Evolutionary conservation across 2,888 invertebrate genomes (phyloP).

Genomic region (Trichopoda pennipes): DNA sequence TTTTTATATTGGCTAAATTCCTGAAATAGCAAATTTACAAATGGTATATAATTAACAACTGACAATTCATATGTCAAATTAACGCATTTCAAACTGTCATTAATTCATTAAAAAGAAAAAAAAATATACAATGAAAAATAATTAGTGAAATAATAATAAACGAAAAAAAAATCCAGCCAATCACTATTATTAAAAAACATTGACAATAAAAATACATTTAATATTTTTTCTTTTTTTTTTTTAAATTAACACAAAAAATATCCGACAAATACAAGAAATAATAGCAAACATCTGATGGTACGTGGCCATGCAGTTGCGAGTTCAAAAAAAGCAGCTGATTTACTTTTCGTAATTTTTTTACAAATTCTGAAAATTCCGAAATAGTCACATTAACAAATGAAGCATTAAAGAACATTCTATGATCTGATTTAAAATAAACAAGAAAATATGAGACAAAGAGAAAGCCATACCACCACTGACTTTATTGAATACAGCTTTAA

Average conservation of each 20-base stretch:
- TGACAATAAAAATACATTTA: constrained; percentile 60
- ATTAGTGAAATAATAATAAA: constrained; percentile 46
- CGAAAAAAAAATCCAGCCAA: constrained; percentile 29
- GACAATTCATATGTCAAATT: constrained; percentile 69
- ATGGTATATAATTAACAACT: constrained; percentile 61
- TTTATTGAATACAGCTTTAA: too few species aligned
- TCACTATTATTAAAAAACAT: constrained; percentile 34
- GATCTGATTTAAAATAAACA: too few species aligned
- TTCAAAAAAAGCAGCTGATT: neutral
- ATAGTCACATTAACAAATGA: too few species aligned
- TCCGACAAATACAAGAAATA: constrained; percentile 1
- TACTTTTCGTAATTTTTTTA: too few species aligned
- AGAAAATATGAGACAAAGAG: too few species aligned
- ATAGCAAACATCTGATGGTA: neutral
- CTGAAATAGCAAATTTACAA: constrained; percentile 19
- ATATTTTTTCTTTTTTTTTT: too few species aligned
- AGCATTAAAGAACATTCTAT: too few species aligned
- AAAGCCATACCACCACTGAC: too few species aligned
- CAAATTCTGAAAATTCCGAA: too few species aligned
- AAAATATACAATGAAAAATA: constrained; percentile 54
- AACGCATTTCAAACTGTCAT: constrained; percentile 67
- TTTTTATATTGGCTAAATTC: constrained; percentile 29
- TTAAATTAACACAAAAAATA: constrained; percentile 13
- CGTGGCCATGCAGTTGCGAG: neutral
- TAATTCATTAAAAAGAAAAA: constrained; percentile 62